Percentiles rank a stretch among this genome's conserved stretches.
Evolutionary conservation across 2,113 vertebrate genomes (phyloP).

Genomic region (Bufo gargarizans): DNA sequence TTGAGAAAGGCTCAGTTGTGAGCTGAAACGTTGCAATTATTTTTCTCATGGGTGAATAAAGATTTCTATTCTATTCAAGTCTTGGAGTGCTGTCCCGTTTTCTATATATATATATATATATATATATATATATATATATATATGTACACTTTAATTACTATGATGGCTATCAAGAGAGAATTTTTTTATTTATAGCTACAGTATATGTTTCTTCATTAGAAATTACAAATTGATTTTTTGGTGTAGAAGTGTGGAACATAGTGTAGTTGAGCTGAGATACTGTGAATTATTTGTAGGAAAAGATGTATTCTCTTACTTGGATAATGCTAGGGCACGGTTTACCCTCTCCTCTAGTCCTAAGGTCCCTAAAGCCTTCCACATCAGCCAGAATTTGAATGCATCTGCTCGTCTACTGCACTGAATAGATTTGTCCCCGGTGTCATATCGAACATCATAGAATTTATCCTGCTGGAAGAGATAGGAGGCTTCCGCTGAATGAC

Average conservation of each 20-base stretch:
- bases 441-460: constrained; percentile 83
- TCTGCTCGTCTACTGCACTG: constrained; percentile 85
- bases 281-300: background rate
- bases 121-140: too few species aligned
- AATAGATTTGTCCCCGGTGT: constrained; percentile 85
- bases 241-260: background rate
- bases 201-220: background rate
- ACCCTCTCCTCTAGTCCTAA: constrained; percentile 80
- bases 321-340: constrained; percentile 78
- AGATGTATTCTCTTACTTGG: constrained; percentile 68
- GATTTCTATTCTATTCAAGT: too few species aligned
- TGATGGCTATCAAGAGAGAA: too few species aligned
- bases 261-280: background rate
- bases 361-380: constrained; percentile 85
- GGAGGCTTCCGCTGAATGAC: constrained; percentile 76
- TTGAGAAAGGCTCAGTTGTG: too few species aligned
- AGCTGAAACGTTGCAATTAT: too few species aligned
- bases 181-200: too few species aligned
- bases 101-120: too few species aligned
- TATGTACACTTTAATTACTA: too few species aligned
- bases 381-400: constrained; percentile 85
- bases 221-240: background rate
- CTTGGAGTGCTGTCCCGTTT: too few species aligned
- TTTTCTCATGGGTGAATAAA: too few species aligned
- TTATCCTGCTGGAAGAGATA: constrained; percentile 89